Percentiles rank a stretch among this genome's conserved stretches.
phyloP scores from a whole-genome alignment of 2,797 vertebrate species.

The Artibeus lituratus region DNA sequence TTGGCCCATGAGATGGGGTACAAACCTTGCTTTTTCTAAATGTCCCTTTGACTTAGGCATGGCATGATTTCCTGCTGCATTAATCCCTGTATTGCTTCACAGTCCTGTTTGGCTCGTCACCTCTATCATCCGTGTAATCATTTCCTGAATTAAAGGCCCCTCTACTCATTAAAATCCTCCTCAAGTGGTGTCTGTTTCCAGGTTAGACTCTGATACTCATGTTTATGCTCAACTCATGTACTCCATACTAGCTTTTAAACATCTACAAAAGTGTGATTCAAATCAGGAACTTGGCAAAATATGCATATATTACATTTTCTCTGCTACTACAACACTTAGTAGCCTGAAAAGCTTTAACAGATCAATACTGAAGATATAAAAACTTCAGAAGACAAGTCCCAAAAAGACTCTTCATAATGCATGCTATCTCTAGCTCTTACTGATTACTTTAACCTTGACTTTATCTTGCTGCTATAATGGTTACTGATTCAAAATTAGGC shows the following conservation, averaged over 20 bases:
- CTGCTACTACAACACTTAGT: neutral
- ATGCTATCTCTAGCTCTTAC: slow-evolving; percentile 60
- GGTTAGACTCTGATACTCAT: neutral
- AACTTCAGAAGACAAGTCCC: slow-evolving; percentile 51
- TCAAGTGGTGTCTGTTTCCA: neutral
- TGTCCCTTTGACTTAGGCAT: neutral
- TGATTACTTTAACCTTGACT: slow-evolving; percentile 74
- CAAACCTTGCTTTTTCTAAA: neutral
- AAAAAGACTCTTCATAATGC: slow-evolving; percentile 45
- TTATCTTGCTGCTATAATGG: slow-evolving; percentile 49
- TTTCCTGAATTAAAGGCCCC: neutral
- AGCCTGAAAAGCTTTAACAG: slow-evolving; percentile 24
- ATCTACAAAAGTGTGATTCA: neutral
- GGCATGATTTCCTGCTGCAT: neutral
- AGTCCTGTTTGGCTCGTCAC: neutral
- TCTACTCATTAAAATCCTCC: neutral
- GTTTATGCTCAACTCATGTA: neutral
- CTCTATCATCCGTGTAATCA: neutral
- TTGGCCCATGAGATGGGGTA: neutral
- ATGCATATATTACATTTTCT: slow-evolving; percentile 19
- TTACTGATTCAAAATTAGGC: slow-evolving; percentile 64
- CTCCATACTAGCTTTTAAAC: neutral
- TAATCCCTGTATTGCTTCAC: neutral
- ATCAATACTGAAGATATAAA: slow-evolving; percentile 47
- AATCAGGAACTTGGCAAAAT: slow-evolving; percentile 47